Base-by-base conservation (phyloP, 2,797 vertebrate genomes). In the Labeo calbasu region DNA sequence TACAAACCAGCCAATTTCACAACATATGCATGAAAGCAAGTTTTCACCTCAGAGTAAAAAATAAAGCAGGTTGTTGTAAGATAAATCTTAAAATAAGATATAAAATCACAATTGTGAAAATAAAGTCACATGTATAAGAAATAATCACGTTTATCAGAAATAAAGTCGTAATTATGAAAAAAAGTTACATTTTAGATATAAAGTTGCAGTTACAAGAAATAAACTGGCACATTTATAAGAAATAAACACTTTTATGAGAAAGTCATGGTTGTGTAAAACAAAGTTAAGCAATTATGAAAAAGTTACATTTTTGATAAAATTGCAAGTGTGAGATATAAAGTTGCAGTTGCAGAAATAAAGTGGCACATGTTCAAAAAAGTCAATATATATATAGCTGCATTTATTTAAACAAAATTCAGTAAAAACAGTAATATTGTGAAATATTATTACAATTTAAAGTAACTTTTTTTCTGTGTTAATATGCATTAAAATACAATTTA, bases 191-290 rank as follows among this genome's bases (percentile, higher is more conserved):
- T 63, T 63, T 15, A 40, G 12, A 55, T 55, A 4, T 76, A 70
- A 70, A 70, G 65, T 48, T 81, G 69, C 69, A 72, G 57, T 59
- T 48, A 36, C 40, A 48, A 71, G n/a, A 28, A 23, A 73, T 65
- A 8, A 46, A 46, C 8, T 46, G 8, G 43, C 43, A 46, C 8
- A 46, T 46, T 46, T 46, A 9, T 46, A 46, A 10, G 8, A 46
- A 46, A 46, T 8, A 32, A 32, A 4, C 2, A 36, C 32, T 36
- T 36, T 36, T 36, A 36, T 36, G 32, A 36, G 32, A 36, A 36
- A 36, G 32, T 36, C 32, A 36, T 36, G 5, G 32, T 36, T 36
- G 32, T 36, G 32, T 36, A 36, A 36, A 36, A 36, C 5, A 36
- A 36, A 36, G 32, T 36, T 36, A 36, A 36, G 32, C 32, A 36